Conservation (phyloP, 1,140 invertebrate genomes). For the Aporrectodea caliginosa region DNA sequence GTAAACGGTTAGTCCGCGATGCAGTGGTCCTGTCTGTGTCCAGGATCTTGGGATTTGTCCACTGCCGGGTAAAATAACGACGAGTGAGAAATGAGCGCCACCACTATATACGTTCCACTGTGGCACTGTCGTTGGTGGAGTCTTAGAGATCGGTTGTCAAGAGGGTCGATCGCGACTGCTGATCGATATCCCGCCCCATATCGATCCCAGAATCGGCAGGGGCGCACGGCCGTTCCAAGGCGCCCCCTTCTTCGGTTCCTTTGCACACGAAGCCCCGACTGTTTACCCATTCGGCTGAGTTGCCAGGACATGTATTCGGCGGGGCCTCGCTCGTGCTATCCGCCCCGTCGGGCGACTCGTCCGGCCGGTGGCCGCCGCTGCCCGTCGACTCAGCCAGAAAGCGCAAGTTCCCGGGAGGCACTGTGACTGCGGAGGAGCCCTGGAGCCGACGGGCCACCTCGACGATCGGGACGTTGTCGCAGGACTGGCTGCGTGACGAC, state of each 20-base stretch:
- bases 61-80: too few species aligned
- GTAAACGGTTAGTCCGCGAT: too few species aligned
- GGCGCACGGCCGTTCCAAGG: neutral
- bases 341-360: neutral
- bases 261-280: neutral
- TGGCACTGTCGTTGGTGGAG: too few species aligned
- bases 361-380: neutral
- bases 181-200: neutral
- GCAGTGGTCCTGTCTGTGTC: too few species aligned
- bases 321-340: neutral
- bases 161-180: neutral
- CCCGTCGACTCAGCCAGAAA: neutral
- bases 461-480: neutral
- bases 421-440: neutral
- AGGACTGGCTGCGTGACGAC: neutral
- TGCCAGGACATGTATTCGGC: neutral
- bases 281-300: too few species aligned
- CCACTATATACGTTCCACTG: too few species aligned
- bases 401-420: neutral
- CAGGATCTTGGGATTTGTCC: too few species aligned
- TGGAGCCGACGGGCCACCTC: neutral
- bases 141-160: neutral
- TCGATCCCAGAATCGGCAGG: neutral
- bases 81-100: too few species aligned
- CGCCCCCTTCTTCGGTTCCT: neutral